phyloP scores from a whole-genome alignment of 1,140 invertebrate species.

The Calliphora vicina region DNA sequence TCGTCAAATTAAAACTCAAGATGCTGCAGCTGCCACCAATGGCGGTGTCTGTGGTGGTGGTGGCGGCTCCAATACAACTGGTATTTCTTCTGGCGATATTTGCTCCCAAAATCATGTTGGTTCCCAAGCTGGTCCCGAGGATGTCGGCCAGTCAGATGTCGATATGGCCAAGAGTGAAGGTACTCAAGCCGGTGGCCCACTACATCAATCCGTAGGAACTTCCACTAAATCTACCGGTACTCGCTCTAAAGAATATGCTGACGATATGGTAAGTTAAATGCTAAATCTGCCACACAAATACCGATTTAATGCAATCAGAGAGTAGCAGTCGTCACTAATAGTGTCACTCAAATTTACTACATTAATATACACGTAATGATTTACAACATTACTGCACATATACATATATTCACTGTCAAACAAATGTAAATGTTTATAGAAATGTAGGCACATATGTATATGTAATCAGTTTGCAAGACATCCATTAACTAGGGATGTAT shows the following conservation, averaged over 20 bases:
- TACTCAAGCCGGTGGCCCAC: slow-evolving; percentile 79
- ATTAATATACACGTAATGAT: no score
- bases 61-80: slow-evolving; percentile 53
- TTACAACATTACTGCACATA: no score
- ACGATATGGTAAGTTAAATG: slow-evolving; percentile 56
- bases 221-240: slow-evolving; percentile 70
- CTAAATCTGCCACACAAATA: neutral
- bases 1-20: slow-evolving; percentile 71
- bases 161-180: slow-evolving; percentile 77
- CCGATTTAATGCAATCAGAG: no score
- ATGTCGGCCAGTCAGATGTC: slow-evolving; percentile 62
- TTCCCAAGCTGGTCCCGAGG: slow-evolving; percentile 61
- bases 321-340: no score
- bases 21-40: slow-evolving; percentile 70
- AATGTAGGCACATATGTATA: no score
- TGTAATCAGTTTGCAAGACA: no score
- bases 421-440: no score
- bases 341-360: no score
- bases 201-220: slow-evolving; percentile 64
- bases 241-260: slow-evolving; percentile 63
- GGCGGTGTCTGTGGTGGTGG: slow-evolving; percentile 67
- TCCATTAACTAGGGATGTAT: no score
- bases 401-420: no score
- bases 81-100: slow-evolving; percentile 52
- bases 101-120: slow-evolving; percentile 67